Percentiles rank a stretch among this genome's conserved stretches.
Conservation (phyloP, 53 echinoderm and acorn worm species). For the Crossaster papposus region DNA sequence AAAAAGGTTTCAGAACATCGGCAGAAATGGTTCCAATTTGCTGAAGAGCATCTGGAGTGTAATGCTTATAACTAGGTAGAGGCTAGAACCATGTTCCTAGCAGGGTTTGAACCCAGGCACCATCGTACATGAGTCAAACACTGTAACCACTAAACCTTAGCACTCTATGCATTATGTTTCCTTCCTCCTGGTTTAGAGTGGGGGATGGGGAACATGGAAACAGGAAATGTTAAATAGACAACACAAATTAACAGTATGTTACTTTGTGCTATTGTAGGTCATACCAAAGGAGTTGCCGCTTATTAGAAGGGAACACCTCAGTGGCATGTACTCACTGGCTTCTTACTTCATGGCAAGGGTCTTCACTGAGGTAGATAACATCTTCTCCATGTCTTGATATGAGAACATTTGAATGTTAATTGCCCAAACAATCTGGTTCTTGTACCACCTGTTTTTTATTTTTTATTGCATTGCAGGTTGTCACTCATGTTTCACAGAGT, state of each 20-base stretch:
- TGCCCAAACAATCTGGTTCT: not conserved
- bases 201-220: not conserved
- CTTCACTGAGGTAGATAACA: constrained; percentile 58
- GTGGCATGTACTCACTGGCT: constrained; percentile 77
- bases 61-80: no score
- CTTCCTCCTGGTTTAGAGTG: no score
- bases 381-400: not conserved
- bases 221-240: no score
- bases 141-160: no score
- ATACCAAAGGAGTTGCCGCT: constrained; percentile 75
- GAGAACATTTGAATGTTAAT: not conserved
- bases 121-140: no score
- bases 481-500: constrained; percentile 64
- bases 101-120: no score
- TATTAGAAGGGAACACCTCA: constrained; percentile 74
- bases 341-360: constrained; percentile 68
- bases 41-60: no score
- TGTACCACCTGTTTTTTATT: not conserved
- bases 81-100: no score
- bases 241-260: not conserved
- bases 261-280: constrained; percentile 43
- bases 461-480: constrained; percentile 28
- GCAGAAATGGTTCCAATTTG: no score
- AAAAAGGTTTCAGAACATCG: no score
- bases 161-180: no score